Evolutionary conservation across 2,113 vertebrate species (phyloP).

Genomic region (Podarcis cretensis): DNA sequence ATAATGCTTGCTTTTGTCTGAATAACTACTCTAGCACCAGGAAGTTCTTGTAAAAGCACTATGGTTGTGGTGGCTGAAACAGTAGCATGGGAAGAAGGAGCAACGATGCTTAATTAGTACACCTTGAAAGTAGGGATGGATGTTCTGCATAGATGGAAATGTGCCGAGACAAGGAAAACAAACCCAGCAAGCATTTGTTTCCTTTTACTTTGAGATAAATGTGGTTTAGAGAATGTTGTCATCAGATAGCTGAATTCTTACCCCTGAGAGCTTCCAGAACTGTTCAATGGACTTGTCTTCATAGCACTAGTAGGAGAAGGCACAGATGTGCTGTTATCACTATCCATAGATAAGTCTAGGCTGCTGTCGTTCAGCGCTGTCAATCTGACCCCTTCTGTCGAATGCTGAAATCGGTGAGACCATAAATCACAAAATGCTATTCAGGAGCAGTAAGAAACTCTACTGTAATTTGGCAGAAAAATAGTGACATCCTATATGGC

Average conservation of each 20-base stretch:
- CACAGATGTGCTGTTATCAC: constrained; percentile 93
- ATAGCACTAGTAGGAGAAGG: constrained; percentile 86
- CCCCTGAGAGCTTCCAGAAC: constrained; percentile 86
- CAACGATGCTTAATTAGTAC: neutral
- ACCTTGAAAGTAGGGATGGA: neutral
- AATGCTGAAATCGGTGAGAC: constrained; percentile 80
- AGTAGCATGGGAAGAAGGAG: neutral
- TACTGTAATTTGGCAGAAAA: neutral
- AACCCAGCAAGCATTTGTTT: neutral
- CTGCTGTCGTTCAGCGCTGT: constrained; percentile 84
- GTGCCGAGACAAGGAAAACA: neutral
- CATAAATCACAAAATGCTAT: constrained; percentile 10
- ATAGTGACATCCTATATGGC: neutral
- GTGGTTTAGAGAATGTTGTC: neutral
- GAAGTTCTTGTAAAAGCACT: no score
- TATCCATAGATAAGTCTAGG: constrained; percentile 89
- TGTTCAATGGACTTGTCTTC: constrained; percentile 82
- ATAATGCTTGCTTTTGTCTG: no score
- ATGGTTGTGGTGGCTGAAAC: no score
- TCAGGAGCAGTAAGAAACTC: neutral
- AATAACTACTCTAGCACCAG: no score
- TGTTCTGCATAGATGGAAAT: neutral
- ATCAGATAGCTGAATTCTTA: constrained; percentile 56
- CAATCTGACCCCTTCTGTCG: constrained; percentile 81
- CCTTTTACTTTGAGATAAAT: neutral